Evolutionary conservation across 2,113 vertebrate genomes (phyloP), one percentile per base, ranked within the genome.

Genomic region (Speoplatyrhinus poulsoni): DNA sequence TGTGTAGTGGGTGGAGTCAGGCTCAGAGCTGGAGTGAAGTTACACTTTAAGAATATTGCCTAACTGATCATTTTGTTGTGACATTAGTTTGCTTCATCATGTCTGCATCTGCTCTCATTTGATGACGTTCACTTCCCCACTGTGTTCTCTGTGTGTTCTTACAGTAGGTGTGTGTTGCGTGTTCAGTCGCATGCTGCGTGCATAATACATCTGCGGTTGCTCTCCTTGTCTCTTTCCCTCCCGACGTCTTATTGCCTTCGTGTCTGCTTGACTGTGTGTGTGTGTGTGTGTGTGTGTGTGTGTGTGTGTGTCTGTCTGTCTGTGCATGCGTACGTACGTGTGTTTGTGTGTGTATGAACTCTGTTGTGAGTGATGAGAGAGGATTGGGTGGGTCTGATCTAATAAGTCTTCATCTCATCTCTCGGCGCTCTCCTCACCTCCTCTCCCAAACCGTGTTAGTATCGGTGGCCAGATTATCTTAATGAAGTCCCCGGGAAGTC

Each of bases 351-450:
- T 32, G 76, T 64, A 70, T 74, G 74, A 85, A 86, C 87, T 82
- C 73, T 82, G 65, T 79, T 73, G 64, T 73, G 65, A 82, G 87
- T 41, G 49, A 66, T 60, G 63, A 79, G 78, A 87, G 80, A 87
- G 77, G 82, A 87, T 88, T 88, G 87, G 47, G 76, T 80, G 10
- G 62, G 65, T 85, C 76, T 92, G 90, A 94, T 94, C 88, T 93
- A 94, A 93, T 93, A 92, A 92, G 82, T 72, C 82, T 89, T 92
- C 90, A 92, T 93, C 87, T 92, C 81, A 90, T 93, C 91, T 90
- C 84, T 79, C 87, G 82, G 87, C 73, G 69, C 87, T 85, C 85
- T 82, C 85, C 80, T 87, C 91, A 89, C 87, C 90, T 87, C 82
- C 69, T 72, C 77, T 73, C 79, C 72, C 67, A 91, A 93, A 93